These are phyloP conservation scores for Ceraclea dissimilis DNA, from an alignment of 2,888 invertebrate genomes.

Conservation along the genomic window DNA sequence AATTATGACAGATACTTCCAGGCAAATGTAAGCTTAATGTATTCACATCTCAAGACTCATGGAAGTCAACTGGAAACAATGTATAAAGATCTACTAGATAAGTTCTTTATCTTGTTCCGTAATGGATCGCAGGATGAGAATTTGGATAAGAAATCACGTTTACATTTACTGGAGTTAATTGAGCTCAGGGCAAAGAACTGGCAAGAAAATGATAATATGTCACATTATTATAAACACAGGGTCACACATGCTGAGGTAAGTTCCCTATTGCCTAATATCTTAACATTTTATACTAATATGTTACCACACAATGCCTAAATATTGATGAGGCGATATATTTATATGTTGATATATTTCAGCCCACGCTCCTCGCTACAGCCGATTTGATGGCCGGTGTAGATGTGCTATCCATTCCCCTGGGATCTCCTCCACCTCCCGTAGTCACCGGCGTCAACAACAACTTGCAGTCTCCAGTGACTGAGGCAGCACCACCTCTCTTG, in stretches of 20 bases:
- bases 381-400: slow-evolving; percentile 28
- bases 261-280: background rate
- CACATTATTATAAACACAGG: slow-evolving; percentile 72
- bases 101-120: slow-evolving; percentile 75
- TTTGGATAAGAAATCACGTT: slow-evolving; percentile 76
- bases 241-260: slow-evolving; percentile 52
- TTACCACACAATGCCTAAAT: too few relatives aligned
- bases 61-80: slow-evolving; percentile 74
- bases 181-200: slow-evolving; percentile 89
- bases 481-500: slow-evolving; percentile 55
- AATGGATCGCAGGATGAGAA: slow-evolving; percentile 84
- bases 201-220: slow-evolving; percentile 78
- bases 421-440: slow-evolving; percentile 50
- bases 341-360: slow-evolving; percentile 7
- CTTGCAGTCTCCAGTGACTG: slow-evolving; percentile 50
- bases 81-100: slow-evolving; percentile 78
- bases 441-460: slow-evolving; percentile 45
- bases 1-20: slow-evolving; percentile 63
- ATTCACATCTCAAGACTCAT: slow-evolving; percentile 72
- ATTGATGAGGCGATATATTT: too few relatives aligned
- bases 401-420: slow-evolving; percentile 34
- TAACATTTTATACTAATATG: too few relatives aligned
- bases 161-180: slow-evolving; percentile 85
- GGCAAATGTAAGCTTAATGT: slow-evolving; percentile 68
- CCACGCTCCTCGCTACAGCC: slow-evolving; percentile 23